Base-by-base conservation (phyloP, 2,888 invertebrate genomes). In the Mesochorus sp. region DNA sequence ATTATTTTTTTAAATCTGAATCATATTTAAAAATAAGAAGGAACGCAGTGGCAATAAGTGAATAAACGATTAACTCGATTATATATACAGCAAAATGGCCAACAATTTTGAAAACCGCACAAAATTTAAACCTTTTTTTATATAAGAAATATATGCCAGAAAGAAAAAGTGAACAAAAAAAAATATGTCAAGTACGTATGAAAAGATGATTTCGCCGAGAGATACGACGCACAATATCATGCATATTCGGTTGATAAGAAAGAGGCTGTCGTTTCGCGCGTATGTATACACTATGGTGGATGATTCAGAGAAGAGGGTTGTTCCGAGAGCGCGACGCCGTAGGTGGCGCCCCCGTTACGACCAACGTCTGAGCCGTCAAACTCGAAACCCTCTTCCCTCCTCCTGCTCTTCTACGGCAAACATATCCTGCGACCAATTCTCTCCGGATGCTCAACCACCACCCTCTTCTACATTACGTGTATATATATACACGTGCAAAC, bases 341-440 rank as follows among this genome's bases (percentile, higher is more conserved):
- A 83, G 72, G 87, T 89, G 88, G 89, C 89, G 89, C 89, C 89
- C 87, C 85, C 86, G 82, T 80, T 83, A 84, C 86, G 71, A 39
- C 57, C 14, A 26, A 34, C 78, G 78, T 68, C 74, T 66, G 17
- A 44, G 70, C 39, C 59, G 70, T 42, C 66, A 74, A 78, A 74
- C 78, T 70, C 53, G 42, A 61, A 70, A 70, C 42, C 68, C 68
- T 51, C 26, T 42, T 37, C 74, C 14, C 59, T 26, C 51, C 37
- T 37, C 37, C 1, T 5, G 4, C 8, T n/a, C n/a, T n/a, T n/a
- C n/a, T n/a, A n/a, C n/a, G n/a, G 31, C 67, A 26, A 53, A 68
- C 67, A 66, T 57, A n/a, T n/a, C n/a, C n/a, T 24, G 47, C 44
- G 39, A 39, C 61, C 53, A 68, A 75, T 61, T 68, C 75, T 75